phyloP scores from a whole-genome alignment of 2,888 invertebrate genomes.

The Formica aserva region DNA sequence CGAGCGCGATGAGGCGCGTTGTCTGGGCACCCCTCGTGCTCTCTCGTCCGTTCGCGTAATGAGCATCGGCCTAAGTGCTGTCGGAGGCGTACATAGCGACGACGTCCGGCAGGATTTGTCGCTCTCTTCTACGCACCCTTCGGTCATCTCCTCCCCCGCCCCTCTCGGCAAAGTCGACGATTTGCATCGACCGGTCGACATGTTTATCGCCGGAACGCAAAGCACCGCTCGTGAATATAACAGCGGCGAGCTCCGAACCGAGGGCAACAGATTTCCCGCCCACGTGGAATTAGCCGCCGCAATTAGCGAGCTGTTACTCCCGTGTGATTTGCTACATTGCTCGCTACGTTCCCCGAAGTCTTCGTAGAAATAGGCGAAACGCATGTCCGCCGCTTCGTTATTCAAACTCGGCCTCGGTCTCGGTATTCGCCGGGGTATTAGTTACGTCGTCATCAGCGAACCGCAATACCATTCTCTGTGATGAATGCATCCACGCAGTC shows the following conservation, averaged over 20 bases:
- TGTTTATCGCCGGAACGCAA: slow-evolving; percentile 42
- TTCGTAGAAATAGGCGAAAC: slow-evolving; percentile 43
- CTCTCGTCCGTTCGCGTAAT: slow-evolving; percentile 67
- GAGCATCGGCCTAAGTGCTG: slow-evolving; percentile 68
- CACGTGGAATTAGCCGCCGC: slow-evolving; percentile 38
- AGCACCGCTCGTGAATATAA: slow-evolving; percentile 19
- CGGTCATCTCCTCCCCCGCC: neutral
- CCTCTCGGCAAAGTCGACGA: slow-evolving; percentile 18
- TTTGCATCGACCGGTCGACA: slow-evolving; percentile 43
- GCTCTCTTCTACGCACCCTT: slow-evolving; percentile 19
- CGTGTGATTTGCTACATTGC: slow-evolving; percentile 44
- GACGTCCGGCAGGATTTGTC: slow-evolving; percentile 50
- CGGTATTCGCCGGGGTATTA: slow-evolving; percentile 29
- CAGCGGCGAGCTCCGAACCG: slow-evolving; percentile 20
- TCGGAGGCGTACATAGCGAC: slow-evolving; percentile 32
- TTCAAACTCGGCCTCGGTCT: slow-evolving; percentile 19
- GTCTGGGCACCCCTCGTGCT: slow-evolving; percentile 17
- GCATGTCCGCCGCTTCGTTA: slow-evolving; percentile 20
- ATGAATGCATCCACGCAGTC: slow-evolving; percentile 41
- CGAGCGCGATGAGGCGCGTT: slow-evolving; percentile 66
- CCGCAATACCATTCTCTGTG: slow-evolving; percentile 39
- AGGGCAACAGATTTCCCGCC: slow-evolving; percentile 16
- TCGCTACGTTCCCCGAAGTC: slow-evolving; percentile 29
- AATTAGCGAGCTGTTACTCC: slow-evolving; percentile 52
- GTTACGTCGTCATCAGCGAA: slow-evolving; percentile 40